Conservation (phyloP, 2,888 invertebrate genomes). For the Disparrhopalites patrizii region DNA sequence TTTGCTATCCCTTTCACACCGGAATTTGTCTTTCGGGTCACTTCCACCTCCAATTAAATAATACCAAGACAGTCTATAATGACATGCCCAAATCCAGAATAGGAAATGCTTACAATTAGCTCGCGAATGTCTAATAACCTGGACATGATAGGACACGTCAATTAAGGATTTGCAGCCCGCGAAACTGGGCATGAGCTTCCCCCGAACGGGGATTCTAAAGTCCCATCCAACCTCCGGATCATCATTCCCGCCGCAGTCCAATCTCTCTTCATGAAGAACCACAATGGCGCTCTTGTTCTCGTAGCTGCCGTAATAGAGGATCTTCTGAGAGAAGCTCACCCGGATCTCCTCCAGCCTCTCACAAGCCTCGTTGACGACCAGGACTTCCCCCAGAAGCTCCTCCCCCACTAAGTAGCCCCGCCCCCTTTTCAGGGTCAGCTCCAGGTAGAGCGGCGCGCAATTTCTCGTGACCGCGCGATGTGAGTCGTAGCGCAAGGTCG, state of each 20-base stretch:
- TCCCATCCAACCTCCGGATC: not conserved
- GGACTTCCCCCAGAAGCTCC: not conserved
- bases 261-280: not conserved
- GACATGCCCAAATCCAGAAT: not conserved
- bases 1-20: not conserved
- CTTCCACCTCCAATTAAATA: not conserved
- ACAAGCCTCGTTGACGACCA: not conserved
- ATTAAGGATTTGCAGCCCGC: not conserved
- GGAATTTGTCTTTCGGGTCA: not conserved
- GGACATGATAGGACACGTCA: not conserved
- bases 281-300: not conserved
- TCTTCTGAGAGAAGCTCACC: not conserved
- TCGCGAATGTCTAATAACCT: not conserved
- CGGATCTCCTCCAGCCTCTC: not conserved
- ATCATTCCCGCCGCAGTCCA: not conserved
- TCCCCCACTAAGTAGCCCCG: not conserved
- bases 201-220: not conserved
- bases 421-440: not conserved
- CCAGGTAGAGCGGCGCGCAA: not conserved
- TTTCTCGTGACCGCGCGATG: not conserved
- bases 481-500: not conserved
- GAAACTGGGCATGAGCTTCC: not conserved
- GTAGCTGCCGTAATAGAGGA: not conserved
- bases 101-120: not conserved
- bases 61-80: not conserved